phyloP scores from a whole-genome alignment of 1,140 invertebrate genomes.

The Aphelinus atriplicis region DNA sequence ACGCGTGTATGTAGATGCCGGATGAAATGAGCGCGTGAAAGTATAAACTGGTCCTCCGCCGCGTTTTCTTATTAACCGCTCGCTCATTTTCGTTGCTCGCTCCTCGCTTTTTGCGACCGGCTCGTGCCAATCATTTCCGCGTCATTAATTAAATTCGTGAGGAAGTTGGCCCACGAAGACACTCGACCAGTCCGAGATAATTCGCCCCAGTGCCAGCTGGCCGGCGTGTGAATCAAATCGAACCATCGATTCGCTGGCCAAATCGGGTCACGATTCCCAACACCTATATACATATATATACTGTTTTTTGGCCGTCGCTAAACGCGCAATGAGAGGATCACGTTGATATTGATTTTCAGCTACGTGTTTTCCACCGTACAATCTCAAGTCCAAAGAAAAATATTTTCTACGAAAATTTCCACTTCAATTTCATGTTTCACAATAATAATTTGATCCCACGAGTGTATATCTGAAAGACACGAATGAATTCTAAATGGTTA shows the following conservation, averaged over 20 bases:
- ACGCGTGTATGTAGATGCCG: background rate
- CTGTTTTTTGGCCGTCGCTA: no score
- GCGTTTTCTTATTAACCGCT: conserved; percentile 10
- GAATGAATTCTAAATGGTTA: no score
- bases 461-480: no score
- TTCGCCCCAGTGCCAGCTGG: background rate
- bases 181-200: background rate
- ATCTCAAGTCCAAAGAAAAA: no score
- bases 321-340: no score
- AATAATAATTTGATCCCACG: no score
- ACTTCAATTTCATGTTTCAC: no score
- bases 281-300: no score
- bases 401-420: no score
- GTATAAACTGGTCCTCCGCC: conserved; percentile 22
- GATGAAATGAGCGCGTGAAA: conserved; percentile 11
- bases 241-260: background rate
- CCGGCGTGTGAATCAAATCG: conserved; percentile 21
- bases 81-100: background rate
- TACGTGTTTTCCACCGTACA: no score
- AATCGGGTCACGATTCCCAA: conserved; percentile 1
- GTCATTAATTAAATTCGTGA: conserved; percentile 30
- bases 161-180: conserved; percentile 7
- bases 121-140: conserved; percentile 18
- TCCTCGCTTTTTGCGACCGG: background rate
- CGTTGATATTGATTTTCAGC: no score